Evolutionary conservation across 1,140 invertebrate species (phyloP), one percentile per base, ranked within the genome.

Genomic region (Drosophila kanapiae): DNA sequence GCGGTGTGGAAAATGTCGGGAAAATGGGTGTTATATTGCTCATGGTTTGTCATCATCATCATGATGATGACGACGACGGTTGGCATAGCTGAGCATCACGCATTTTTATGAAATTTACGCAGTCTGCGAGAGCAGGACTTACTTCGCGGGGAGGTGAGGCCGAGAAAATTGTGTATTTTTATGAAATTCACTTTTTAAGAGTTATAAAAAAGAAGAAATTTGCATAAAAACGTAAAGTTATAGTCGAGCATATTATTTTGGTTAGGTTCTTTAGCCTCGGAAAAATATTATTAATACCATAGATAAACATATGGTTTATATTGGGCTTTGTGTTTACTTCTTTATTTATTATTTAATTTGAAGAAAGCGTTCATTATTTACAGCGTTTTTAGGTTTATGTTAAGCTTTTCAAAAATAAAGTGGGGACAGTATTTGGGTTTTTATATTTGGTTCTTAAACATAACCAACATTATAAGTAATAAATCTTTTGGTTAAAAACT

Each of bases 101-200:
- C 63, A 70, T 70, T 67, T 70, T 70, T 67, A 67, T 70, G 38
- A 45, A 53, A 54, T 67, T 67, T 65, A 70, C 63, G 48, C 48
- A 45, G 18, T 67, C 40, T 33, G 23, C n/a, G 37, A 35, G 60
- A 38, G 47, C 23, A 9, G 27, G 13, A 9, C 23, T 31, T 29
- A 42, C 11, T 35, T 31, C 7, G 14, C 10, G 14, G 29, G 47
- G 14, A 14, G 14, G 4, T 16, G 14, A 40, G 49, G 62, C 62
- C 51, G 60, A 43, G 0, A 9, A 61, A 43, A 43, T 33, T n/a
- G 38, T 40, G 10, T 40, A 18, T 40, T 63, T 33, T 33, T 33
- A 60, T 60, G 29, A 64, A 42, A 60, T 31, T 14, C 11, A 8
- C 29, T 18, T 14, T 35, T 14, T 9, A 37, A 23, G 33, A 2